phyloP scores from a whole-genome alignment of 2,113 vertebrate genomes.

The Boleophthalmus pectinirostris region DNA sequence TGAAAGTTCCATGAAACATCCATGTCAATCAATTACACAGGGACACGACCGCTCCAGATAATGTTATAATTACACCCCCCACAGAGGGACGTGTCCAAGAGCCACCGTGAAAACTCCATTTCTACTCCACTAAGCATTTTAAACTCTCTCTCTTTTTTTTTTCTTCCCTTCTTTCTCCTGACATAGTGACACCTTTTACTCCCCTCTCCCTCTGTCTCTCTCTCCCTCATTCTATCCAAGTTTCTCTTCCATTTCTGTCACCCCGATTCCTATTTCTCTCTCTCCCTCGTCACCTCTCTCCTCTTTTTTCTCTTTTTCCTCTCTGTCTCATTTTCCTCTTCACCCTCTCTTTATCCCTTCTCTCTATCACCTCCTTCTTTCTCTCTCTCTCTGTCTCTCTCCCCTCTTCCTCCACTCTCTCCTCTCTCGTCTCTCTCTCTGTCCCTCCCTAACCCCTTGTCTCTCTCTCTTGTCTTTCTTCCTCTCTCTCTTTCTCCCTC shows the following conservation, averaged over 20 bases:
- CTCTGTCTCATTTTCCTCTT: too few relatives aligned
- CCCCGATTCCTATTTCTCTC: background rate
- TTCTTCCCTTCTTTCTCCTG: background rate
- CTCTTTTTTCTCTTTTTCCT: background rate
- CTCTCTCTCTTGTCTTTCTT: background rate
- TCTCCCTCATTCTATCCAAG: too few relatives aligned
- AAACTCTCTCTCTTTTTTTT: background rate
- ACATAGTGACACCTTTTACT: background rate
- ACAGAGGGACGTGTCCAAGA: slow-evolving; percentile 57
- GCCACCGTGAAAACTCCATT: slow-evolving; percentile 52
- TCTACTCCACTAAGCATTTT: background rate
- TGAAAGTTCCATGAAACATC: slow-evolving; percentile 60
- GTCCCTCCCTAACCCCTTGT: background rate
- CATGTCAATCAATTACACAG: slow-evolving; percentile 70
- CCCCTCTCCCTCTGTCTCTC: too few relatives aligned
- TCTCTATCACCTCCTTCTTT: background rate
- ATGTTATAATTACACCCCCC: slow-evolving; percentile 67
- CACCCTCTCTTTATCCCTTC: too few relatives aligned
- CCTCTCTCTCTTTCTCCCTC: background rate
- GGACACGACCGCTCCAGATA: slow-evolving; percentile 65
- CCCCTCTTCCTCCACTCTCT: too few relatives aligned
- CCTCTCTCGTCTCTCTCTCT: background rate
- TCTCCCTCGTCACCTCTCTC: background rate
- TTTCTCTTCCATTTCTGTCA: too few relatives aligned
- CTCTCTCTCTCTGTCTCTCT: background rate